Percentiles rank a stretch among this genome's conserved stretches.
phyloP scores from a whole-genome alignment of 2,797 vertebrate species.

The Coreius guichenoti region DNA sequence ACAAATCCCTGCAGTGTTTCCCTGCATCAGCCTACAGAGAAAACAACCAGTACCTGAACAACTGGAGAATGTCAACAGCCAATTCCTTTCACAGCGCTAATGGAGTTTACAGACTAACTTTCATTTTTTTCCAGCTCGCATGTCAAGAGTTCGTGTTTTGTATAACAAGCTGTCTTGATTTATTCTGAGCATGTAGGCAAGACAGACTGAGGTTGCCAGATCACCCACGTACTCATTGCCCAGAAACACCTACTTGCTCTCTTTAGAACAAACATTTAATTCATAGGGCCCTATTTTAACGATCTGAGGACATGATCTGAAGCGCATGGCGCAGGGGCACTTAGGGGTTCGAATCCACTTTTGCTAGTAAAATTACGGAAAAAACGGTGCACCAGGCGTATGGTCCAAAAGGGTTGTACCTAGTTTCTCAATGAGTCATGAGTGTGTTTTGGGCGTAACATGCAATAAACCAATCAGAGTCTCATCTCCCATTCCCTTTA shows the following conservation, averaged over 20 bases:
- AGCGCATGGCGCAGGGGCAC: too few relatives aligned
- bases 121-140: not conserved
- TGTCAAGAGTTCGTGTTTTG: not conserved
- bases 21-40: not conserved
- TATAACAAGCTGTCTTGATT: constrained; percentile 6
- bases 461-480: too few relatives aligned
- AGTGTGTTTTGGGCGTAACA: too few relatives aligned
- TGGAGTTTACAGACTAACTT: not conserved
- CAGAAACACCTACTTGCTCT: not conserved
- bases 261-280: constrained; percentile 1
- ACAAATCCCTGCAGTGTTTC: not conserved
- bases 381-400: too few relatives aligned
- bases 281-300: too few relatives aligned
- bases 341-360: too few relatives aligned
- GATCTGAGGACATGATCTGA: too few relatives aligned
- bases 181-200: not conserved
- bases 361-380: too few relatives aligned
- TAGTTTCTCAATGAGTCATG: too few relatives aligned
- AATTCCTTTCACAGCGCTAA: not conserved
- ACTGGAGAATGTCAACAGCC: not conserved
- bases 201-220: constrained; percentile 6
- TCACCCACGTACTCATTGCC: not conserved
- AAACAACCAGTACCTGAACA: not conserved
- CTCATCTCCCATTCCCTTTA: too few relatives aligned
- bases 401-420: too few relatives aligned